These are phyloP conservation scores for Stichopus horrens DNA, from an alignment of 53 echinoderm and acorn worm species.

Conservation along the genomic window DNA sequence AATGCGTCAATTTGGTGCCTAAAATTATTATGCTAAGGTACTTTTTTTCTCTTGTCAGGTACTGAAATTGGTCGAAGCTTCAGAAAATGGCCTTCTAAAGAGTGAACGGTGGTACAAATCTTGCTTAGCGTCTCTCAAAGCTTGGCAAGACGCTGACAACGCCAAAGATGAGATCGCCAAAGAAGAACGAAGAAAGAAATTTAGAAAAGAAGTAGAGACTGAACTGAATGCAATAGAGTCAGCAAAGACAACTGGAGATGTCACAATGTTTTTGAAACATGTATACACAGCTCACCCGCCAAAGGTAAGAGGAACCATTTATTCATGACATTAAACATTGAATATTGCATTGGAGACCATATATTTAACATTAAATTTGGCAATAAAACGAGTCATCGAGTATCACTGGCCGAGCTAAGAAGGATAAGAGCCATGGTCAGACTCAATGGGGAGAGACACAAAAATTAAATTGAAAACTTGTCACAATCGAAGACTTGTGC, in stretches of 20 bases:
- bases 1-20: no score
- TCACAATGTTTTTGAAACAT: background rate
- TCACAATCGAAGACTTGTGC: no score
- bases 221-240: background rate
- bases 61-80: background rate
- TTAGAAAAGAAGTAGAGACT: background rate
- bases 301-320: background rate
- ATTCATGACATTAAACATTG: no score
- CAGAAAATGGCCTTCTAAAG: background rate
- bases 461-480: no score
- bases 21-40: no score
- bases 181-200: conserved; percentile 6
- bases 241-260: background rate
- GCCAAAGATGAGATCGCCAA: background rate
- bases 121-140: background rate
- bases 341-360: no score
- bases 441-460: no score
- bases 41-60: background rate
- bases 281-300: background rate
- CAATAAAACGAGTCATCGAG: no score
- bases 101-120: background rate
- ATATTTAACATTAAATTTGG: no score
- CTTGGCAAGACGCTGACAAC: background rate
- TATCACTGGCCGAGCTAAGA: no score
- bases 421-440: no score